Conservation (phyloP, 2,113 vertebrate genomes). For the Albula glossodonta region DNA sequence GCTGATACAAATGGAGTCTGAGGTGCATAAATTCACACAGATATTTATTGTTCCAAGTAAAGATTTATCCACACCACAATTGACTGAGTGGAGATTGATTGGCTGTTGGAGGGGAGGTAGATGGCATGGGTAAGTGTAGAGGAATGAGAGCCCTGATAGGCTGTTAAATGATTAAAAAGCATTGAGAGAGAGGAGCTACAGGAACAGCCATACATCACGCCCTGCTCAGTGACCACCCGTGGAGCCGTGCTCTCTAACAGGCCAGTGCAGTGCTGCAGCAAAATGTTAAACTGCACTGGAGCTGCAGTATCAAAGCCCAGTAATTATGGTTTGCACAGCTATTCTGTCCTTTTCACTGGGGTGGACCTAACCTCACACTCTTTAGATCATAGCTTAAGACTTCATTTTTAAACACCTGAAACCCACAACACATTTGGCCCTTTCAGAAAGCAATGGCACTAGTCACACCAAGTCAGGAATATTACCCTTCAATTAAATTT, state of each 20-base stretch:
- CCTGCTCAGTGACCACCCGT: background rate
- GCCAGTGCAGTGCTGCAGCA: background rate
- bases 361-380: too few relatives aligned
- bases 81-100: background rate
- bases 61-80: background rate
- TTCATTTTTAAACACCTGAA: background rate
- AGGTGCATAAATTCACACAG: background rate
- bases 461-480: background rate
- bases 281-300: background rate
- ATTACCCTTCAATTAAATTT: background rate
- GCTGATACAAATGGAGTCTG: background rate
- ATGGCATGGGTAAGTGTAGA: background rate
- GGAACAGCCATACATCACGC: slow-evolving; percentile 17
- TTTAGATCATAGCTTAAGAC: too few relatives aligned
- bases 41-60: slow-evolving; percentile 14
- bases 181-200: slow-evolving; percentile 4
- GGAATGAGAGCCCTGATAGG: slow-evolving; percentile 12
- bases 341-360: background rate
- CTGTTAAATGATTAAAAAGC: background rate
- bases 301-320: background rate
- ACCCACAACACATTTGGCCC: background rate
- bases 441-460: background rate
- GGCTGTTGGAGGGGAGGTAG: slow-evolving; percentile 19
- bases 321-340: background rate
- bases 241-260: background rate